Evolutionary conservation across 2,888 invertebrate genomes (phyloP), one percentile per base, ranked within the genome.

Genomic region (Phrixothrix hirtus): DNA sequence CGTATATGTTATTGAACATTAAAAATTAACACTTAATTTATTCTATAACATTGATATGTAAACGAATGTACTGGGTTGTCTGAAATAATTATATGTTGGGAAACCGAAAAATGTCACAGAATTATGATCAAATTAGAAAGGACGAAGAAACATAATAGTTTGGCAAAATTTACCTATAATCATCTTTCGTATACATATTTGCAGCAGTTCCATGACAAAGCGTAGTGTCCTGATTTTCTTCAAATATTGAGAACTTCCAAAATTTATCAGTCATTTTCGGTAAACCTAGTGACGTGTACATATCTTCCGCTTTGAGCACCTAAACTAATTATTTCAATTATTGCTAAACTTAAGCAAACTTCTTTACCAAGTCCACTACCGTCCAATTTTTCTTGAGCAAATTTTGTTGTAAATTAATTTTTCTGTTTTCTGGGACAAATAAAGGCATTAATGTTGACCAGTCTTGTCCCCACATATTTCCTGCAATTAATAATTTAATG

Each of bases 131-230:
- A n/a, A n/a, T n/a, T n/a, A n/a, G n/a, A n/a, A n/a, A n/a, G n/a
- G n/a, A n/a, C n/a, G n/a, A n/a, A n/a, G n/a, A n/a, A n/a, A n/a
- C n/a, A n/a, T n/a, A n/a, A 21, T 5, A 21, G 3, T 21, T 21
- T 21, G 21, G 21, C 7, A 21, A 21, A 21, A n/a, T 56, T 62
- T 59, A 86, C 88, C 88, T 79, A 67, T 80, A 87, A 69, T 89
- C 88, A 59, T 80, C 79, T 51, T 75, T 68, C 61, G 77, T 74
- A 59, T 81, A 88, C 82, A 89, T 85, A 69, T 89, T 85, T 0
- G 86, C 87, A 1, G 89, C 87, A 0, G 85, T 81, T 5, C 87
- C 89, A 62, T 88, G 86, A 66, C 89, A 90, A 9, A 78, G 75
- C 0, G 74, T 74, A n/a, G 62, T 64, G 53, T 75, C 75, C 12